Base-by-base conservation (phyloP, 92 coral and sea anemone genomes). In the Phenganax subtilis region DNA sequence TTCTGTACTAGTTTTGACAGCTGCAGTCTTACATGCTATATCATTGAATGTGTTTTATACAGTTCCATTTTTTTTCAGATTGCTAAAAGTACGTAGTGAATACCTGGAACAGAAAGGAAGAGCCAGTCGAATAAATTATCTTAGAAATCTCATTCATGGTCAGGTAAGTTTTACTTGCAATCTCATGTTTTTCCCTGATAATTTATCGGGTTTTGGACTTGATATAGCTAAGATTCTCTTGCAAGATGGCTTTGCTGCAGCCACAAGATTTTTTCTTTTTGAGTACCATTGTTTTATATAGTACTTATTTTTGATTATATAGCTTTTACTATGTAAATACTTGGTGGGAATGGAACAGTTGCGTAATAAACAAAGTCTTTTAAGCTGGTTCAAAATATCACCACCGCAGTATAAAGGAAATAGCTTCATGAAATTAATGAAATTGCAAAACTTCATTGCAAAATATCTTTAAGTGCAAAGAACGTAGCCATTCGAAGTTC, bases 101-200 rank as follows among this genome's bases (percentile, higher is more conserved):
- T 79, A 79, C 58, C 30, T 79, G 83, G 83, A 52, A 65, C 83
- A 63, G 61, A 4, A 9, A 47, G 83, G 83, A n/a, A 79, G 83
- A 20, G 37, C 16, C 47, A 58, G 65, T 25, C 30, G 57, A 65
- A 31, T 79, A 47, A 64, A 79, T 51, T 79, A 61, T 54, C 83
- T 79, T 37, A 47, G 74, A 56, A 65, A 62, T 31, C 83, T 79
- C 29, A 79, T 79, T 65, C 83, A 64, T 79, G 83, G n/a, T n/a
- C 67, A 79, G 54, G 83, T 79, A 28, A 29, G 59, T 73, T 37
- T 0, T 20, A 6, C 54, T 10, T 51, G 6, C n/a, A 10, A 28
- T 28, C 12, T 11, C 3, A 28, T 17, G 54, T 28, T 68, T n/a
- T 6, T 5, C 74, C 7, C 12, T 28, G 12, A 9, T 58, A 58